These are phyloP conservation scores for Stichopus chloronotus DNA, from an alignment of 35 echinoderm and acorn worm species.

Conservation along the genomic window DNA sequence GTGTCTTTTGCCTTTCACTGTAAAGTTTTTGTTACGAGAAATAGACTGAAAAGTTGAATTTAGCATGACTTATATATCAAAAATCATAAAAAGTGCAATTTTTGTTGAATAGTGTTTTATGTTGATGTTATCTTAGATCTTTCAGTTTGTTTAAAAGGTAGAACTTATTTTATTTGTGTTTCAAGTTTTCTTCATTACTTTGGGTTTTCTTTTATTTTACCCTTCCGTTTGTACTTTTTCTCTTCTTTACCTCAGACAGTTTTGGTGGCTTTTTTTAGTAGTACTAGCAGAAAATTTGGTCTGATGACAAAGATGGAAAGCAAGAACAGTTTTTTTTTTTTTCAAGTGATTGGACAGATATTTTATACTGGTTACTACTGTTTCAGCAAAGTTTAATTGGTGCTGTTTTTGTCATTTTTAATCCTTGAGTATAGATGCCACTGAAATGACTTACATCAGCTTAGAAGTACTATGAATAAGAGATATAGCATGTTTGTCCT, in stretches of 20 bases:
- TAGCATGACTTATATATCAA: slow-evolving; percentile 7
- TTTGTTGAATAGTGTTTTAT: slow-evolving; percentile 37
- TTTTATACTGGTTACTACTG: neutral
- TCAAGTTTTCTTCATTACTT: neutral
- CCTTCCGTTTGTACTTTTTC: neutral
- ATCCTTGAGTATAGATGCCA: neutral
- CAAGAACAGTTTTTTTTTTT: too few species aligned
- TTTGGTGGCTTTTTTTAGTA: neutral
- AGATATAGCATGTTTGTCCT: too few species aligned
- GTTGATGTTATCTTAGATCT: slow-evolving; percentile 37
- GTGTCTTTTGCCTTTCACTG: slow-evolving; percentile 5
- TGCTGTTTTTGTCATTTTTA: neutral
- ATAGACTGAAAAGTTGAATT: slow-evolving; percentile 12
- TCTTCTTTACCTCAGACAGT: neutral
- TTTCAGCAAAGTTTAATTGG: neutral
- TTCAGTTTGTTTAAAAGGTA: slow-evolving; percentile 7
- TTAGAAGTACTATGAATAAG: too few species aligned
- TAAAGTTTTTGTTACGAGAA: neutral
- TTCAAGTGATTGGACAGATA: too few species aligned
- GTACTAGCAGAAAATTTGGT: neutral
- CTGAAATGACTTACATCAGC: neutral
- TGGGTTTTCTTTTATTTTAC: neutral
- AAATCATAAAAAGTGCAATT: slow-evolving; percentile 46
- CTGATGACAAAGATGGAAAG: too few species aligned
- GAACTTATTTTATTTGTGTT: neutral